phyloP scores from a whole-genome alignment of 2,797 vertebrate species.

The Rhynchonycteris naso region DNA sequence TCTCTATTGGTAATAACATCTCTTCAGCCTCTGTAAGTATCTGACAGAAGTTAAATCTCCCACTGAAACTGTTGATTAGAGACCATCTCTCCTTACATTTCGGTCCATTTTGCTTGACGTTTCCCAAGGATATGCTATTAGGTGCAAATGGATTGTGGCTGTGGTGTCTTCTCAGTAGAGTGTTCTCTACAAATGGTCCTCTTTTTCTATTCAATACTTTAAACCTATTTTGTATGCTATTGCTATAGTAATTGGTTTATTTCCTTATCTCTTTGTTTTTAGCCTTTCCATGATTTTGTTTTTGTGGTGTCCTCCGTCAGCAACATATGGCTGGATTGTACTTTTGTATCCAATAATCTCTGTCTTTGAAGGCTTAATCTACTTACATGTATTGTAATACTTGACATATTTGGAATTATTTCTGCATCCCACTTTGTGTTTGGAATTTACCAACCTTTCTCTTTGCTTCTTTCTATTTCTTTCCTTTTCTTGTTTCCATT shows the following conservation, averaged over 20 bases:
- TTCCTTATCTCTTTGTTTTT: constrained; percentile 7
- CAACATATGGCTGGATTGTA: neutral
- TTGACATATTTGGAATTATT: constrained; percentile 16
- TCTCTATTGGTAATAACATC: neutral
- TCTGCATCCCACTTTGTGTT: constrained; percentile 19
- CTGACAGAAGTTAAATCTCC: neutral
- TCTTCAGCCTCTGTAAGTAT: neutral
- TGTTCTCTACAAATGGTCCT: neutral
- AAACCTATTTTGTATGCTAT: neutral
- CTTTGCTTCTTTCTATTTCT: neutral
- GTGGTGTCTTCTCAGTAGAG: neutral
- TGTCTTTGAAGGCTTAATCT: constrained; percentile 20
- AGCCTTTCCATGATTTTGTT: neutral
- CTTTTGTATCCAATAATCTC: constrained; percentile 44
- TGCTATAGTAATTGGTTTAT: neutral
- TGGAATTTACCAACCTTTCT: neutral
- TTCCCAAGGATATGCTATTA: neutral
- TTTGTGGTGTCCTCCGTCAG: neutral
- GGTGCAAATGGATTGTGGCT: neutral
- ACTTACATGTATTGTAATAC: neutral
- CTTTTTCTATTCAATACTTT: neutral
- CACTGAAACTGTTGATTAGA: neutral
- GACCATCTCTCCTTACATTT: neutral
- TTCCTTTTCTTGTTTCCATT: neutral
- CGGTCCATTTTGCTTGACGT: neutral